Evolutionary conservation across 2,797 vertebrate species (phyloP).

Genomic region (Sciurus vulgaris): DNA sequence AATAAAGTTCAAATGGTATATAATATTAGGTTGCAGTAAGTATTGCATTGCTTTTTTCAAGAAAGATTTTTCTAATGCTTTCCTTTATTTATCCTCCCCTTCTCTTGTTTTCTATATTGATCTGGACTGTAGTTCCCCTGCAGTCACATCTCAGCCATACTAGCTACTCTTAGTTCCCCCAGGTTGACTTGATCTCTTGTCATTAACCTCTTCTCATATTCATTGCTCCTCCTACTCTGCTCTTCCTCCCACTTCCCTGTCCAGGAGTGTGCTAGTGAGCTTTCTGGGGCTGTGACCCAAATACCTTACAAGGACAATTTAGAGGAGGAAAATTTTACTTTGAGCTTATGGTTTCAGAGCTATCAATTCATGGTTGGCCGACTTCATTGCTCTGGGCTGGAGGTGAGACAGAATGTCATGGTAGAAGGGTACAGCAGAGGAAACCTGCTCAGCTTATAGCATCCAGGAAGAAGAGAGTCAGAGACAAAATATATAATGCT

Average conservation of each 20-base stretch:
- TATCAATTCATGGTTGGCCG: too few species aligned
- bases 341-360: too few species aligned
- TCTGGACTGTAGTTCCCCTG: not conserved
- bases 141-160: not conserved
- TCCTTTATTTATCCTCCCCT: not conserved
- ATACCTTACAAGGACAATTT: too few species aligned
- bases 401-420: too few species aligned
- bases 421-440: too few species aligned
- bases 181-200: not conserved
- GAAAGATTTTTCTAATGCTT: not conserved
- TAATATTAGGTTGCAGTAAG: not conserved
- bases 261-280: not conserved
- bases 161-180: not conserved
- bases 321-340: too few species aligned
- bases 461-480: too few species aligned
- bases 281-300: too few species aligned
- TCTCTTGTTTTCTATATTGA: not conserved
- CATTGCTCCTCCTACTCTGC: not conserved
- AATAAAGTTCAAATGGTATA: constrained; percentile 47
- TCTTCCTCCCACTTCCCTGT: not conserved
- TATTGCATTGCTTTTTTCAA: not conserved
- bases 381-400: too few species aligned
- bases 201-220: not conserved
- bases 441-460: too few species aligned
- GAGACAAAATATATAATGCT: too few species aligned